phyloP scores from a whole-genome alignment of 2,113 vertebrate genomes.

The Haemorhous mexicanus region DNA sequence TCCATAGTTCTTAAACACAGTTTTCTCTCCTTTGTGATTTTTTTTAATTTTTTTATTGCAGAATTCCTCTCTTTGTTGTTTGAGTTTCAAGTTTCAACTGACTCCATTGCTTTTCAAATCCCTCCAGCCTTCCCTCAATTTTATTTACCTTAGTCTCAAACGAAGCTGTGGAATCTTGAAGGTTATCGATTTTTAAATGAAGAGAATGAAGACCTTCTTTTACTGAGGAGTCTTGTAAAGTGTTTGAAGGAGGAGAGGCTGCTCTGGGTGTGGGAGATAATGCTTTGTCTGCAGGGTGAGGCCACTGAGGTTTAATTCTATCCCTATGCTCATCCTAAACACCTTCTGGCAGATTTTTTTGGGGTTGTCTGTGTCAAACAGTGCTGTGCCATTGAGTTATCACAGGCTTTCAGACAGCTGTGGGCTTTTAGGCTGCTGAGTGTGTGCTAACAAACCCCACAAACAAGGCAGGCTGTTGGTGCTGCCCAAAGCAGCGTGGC shows the following conservation, averaged over 20 bases:
- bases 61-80: slow-evolving; percentile 52
- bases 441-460: neutral
- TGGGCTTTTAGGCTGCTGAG: neutral
- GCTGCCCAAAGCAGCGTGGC: neutral
- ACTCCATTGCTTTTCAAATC: slow-evolving; percentile 49
- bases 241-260: neutral
- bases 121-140: slow-evolving; percentile 43
- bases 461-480: accelerated
- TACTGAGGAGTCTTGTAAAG: neutral
- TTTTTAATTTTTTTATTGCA: neutral
- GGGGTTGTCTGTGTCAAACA: neutral
- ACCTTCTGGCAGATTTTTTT: neutral
- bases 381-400: neutral
- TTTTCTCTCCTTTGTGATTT: slow-evolving; percentile 20
- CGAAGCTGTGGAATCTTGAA: slow-evolving; percentile 41
- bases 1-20: slow-evolving; percentile 1
- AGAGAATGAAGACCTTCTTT: slow-evolving; percentile 50
- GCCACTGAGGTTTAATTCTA: neutral
- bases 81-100: slow-evolving; percentile 50
- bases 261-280: neutral
- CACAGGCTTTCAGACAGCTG: accelerated
- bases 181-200: slow-evolving; percentile 66
- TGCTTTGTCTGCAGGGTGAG: neutral
- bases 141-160: slow-evolving; percentile 62
- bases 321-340: accelerated